These are phyloP conservation scores for Bradysia coprophila DNA, from an alignment of 1,140 invertebrate genomes.

Conservation along the genomic window DNA sequence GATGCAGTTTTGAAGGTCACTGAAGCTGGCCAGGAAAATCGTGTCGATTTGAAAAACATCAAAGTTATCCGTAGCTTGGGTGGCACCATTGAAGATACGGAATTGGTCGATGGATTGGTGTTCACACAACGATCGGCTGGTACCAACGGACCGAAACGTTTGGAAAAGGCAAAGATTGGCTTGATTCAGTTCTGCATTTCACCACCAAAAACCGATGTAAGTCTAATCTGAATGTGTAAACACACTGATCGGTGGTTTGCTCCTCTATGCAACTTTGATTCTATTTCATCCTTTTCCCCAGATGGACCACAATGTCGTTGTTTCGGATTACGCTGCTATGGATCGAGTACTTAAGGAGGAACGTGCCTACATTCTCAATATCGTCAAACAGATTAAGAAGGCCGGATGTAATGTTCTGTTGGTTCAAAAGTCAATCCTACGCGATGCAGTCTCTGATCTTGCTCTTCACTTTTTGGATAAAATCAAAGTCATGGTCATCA, in stretches of 20 bases:
- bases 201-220: slow-evolving; percentile 96
- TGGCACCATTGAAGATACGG: slow-evolving; percentile 95
- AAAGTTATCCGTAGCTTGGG: slow-evolving; percentile 93
- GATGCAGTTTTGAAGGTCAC: slow-evolving; percentile 85
- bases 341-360: slow-evolving; percentile 97
- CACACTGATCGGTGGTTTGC: neutral
- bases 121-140: slow-evolving; percentile 81
- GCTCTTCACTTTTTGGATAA: slow-evolving; percentile 97
- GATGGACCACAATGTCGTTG: slow-evolving; percentile 98
- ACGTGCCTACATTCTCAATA: slow-evolving; percentile 93
- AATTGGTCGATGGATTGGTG: slow-evolving; percentile 87
- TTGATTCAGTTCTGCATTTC: slow-evolving; percentile 99
- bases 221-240: slow-evolving; percentile 12
- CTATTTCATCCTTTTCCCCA: slow-evolving; percentile 23
- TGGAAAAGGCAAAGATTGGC: slow-evolving; percentile 98
- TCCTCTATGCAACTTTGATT: neutral
- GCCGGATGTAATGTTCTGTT: slow-evolving; percentile 94
- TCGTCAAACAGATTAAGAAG: slow-evolving; percentile 98
- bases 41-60: slow-evolving; percentile 66
- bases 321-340: slow-evolving; percentile 98
- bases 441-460: slow-evolving; percentile 93
- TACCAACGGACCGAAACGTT: slow-evolving; percentile 74
- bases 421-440: slow-evolving; percentile 96
- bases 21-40: slow-evolving; percentile 33
- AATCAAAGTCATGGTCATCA: slow-evolving; percentile 97